Percentiles rank a stretch among this genome's conserved stretches.
phyloP scores from a whole-genome alignment of 2,888 invertebrate genomes.

The Synanthedon tipuliformis region DNA sequence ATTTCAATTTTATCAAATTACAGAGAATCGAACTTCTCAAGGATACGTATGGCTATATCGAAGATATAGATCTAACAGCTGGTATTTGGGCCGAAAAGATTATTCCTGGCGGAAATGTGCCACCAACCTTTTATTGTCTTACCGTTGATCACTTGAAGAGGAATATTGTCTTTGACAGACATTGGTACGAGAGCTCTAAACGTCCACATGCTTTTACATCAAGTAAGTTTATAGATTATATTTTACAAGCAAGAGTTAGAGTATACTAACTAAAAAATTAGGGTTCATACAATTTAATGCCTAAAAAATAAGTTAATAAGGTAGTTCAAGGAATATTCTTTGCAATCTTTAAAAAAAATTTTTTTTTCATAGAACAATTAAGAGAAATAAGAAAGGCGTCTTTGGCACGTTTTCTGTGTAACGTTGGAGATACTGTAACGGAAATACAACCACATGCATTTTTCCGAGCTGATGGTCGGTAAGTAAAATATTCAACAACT shows the following conservation, averaged over 20 bases:
- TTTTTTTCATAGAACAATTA: conserved; percentile 30
- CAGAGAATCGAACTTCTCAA: conserved; percentile 35
- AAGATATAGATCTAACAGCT: conserved; percentile 88
- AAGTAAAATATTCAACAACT: too few species aligned
- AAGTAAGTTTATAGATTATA: conserved; percentile 12
- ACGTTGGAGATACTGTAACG: conserved; percentile 32
- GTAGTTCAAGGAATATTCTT: too few species aligned
- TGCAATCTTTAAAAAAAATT: not conserved
- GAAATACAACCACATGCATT: conserved; percentile 36
- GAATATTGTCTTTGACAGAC: conserved; percentile 82
- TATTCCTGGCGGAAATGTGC: conserved; percentile 82
- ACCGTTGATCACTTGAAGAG: conserved; percentile 88
- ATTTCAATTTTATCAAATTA: conserved; percentile 1
- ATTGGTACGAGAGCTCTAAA: conserved; percentile 71
- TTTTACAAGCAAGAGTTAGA: not conserved
- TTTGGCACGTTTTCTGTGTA: conserved; percentile 31
- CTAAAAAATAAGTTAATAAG: too few species aligned
- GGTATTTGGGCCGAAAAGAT: conserved; percentile 86
- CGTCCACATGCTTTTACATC: conserved; percentile 28
- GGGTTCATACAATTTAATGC: too few species aligned
- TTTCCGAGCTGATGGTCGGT: conserved; percentile 11
- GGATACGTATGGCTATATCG: conserved; percentile 65
- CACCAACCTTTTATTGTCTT: conserved; percentile 89
- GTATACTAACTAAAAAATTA: too few species aligned
- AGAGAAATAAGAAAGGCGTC: conserved; percentile 32